Base-by-base conservation (phyloP, 1,140 invertebrate genomes). In the Paralvinella palmiformis region DNA sequence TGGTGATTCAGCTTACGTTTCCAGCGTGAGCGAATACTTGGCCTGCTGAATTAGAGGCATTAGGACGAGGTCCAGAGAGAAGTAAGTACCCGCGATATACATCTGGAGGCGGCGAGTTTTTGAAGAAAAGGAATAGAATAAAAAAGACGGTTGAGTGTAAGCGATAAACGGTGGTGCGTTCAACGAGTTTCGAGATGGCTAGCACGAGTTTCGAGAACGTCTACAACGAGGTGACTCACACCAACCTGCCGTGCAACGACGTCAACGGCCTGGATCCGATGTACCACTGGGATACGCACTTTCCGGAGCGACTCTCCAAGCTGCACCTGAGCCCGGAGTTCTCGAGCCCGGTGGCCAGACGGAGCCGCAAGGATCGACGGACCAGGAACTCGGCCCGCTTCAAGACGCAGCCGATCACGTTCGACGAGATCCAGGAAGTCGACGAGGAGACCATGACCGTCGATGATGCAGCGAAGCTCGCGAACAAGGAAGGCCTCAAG, bases 401-500 rank as follows among this genome's bases (percentile, higher is more conserved):
- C 72, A 83, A 86, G 69, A 89, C 88, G 6, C 86, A 86, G 72
- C 88, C 87, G 0, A 86, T 89, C 60, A 89, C 88, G 22, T 89
- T 89, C 76, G 85, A 88, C 57, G 88, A 89, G 81, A 89, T 89
- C 67, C 85, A 88, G 80, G 88, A 88, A 60, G 73, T 60, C 31
- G 58, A 60, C 36, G 58, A 60, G 41, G 58, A 60, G 33, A 53
- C 50, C 10, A 10, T 22, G 10, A 22, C 58, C n/a, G 15, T 33
- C 1, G 41, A 41, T 7, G 58, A 60, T 6, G 20, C 20, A 1
- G 58, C 22, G 10, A 45, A n/a, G 17, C 33, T 27, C 22, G 50
- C n/a, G 15, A 33, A 52, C 1, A 61, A 64, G 1, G 66, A 69
- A 29, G 70, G 69, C 10, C 61, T 75, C 20, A 72, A 70, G 63